Base-by-base conservation (phyloP, 2,797 vertebrate genomes). In the Ceyx erithaca region DNA sequence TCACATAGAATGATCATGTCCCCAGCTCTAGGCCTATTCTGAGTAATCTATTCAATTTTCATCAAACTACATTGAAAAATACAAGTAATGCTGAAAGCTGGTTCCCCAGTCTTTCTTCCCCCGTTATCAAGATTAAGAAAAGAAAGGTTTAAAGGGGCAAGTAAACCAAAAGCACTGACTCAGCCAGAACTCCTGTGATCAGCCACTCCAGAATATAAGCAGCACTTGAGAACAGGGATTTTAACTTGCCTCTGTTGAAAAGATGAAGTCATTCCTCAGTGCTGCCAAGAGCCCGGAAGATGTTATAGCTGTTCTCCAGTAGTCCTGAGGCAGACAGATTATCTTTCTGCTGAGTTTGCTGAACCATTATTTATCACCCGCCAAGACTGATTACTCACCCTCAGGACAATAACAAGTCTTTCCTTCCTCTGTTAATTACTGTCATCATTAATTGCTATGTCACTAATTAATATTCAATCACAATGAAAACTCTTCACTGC, bases 281-380 rank as follows among this genome's bases (percentile, higher is more conserved):
- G 92, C 94, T 97, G 96, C 97, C 95, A 97, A 94, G 94, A 95
- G 93, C 94, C 92, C 75, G 85, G 33, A 88, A 97, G 95, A 95
- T 89, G 93, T 94, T 96, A 92, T 89, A 94, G 95, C 87, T 92
- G 51, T 54, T 96, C 94, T 95, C 62, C 77, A 71, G 95, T 91
- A 94, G 91, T 96, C 95, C 96, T 94, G 57, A 46, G 92, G 96
- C 96, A 91, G 80, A 93, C 40, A 95, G 96, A 97, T 97, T 97
- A 97, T 97, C 95, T 97, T 98, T 97, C 96, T 96, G 97, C 97
- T 96, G 97, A 97, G 97, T 94, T 97, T 97, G 97, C 97, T 93
- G 95, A 97, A 96, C 97, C 96, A 96, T 97, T 97, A 97, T 98
- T 98, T 97, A 98, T 98, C 97, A 98, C 96, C 97, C 97, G 97